Conservation (phyloP, 2,888 invertebrate genomes). For the Machimus rusticus region DNA sequence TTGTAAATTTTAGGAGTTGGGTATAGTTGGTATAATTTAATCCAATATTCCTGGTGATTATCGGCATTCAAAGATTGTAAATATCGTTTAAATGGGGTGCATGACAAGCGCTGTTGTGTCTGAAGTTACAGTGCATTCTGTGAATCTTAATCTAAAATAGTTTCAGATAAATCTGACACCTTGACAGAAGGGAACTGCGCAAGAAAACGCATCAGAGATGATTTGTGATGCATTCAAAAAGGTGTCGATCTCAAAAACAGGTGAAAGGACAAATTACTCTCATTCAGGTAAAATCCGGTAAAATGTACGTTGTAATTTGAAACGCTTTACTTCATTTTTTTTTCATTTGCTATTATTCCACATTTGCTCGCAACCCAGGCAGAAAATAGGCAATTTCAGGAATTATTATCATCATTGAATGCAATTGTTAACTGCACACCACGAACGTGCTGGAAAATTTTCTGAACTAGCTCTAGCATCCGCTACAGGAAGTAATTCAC, state of each 20-base stretch:
- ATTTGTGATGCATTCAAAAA: not conserved
- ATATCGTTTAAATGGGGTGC: not conserved
- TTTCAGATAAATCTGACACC: not conserved
- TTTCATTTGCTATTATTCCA: not conserved
- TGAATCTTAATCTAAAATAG: not conserved
- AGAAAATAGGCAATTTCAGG: constrained; percentile 26
- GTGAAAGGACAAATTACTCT: not conserved
- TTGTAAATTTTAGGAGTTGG: not conserved
- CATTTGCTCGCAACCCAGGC: constrained; percentile 7
- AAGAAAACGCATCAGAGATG: not conserved
- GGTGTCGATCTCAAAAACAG: constrained; percentile 2
- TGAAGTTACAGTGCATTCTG: not conserved
- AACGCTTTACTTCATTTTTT: not conserved
- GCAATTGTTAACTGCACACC: not conserved
- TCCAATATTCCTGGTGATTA: not conserved
- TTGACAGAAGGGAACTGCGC: not conserved
- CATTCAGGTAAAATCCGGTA: not conserved
- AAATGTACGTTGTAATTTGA: not conserved
- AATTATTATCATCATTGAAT: constrained; percentile 29
- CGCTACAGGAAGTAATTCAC: constrained; percentile 25
- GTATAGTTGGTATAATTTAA: not conserved
- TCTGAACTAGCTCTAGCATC: not conserved
- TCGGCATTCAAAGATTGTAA: not conserved
- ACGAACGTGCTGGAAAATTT: not conserved
- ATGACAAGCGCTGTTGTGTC: not conserved